A percentile compares a stretch with the other conserved stretches of the same genome.
These are phyloP conservation scores for Andrena praecox DNA, from an alignment of 2,888 invertebrate genomes.

Conservation along the genomic window DNA sequence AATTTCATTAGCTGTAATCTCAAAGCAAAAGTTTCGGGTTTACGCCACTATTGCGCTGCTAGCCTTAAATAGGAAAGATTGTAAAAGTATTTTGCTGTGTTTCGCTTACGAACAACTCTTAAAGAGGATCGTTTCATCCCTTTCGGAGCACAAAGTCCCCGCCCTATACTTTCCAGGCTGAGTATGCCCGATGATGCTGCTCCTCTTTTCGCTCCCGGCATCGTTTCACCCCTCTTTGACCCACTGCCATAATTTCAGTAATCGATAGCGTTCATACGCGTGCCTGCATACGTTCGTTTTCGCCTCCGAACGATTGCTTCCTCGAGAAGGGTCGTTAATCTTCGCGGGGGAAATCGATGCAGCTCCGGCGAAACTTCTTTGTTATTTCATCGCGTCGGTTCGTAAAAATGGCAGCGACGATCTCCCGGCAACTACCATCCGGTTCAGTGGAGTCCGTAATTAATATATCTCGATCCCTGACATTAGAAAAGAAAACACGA, in stretches of 20 bases:
- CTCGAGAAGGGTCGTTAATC: constrained; percentile 64
- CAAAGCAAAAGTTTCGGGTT: too few relatives aligned
- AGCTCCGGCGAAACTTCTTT: constrained; percentile 26
- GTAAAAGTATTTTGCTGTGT: background rate
- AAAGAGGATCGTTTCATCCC: constrained; percentile 55
- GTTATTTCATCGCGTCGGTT: background rate
- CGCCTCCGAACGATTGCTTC: constrained; percentile 59
- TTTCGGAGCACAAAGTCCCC: constrained; percentile 40
- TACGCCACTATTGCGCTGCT: too few relatives aligned
- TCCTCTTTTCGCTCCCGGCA: constrained; percentile 46
- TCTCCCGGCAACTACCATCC: background rate
- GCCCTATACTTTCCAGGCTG: constrained; percentile 42
- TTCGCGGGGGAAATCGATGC: constrained; percentile 12
- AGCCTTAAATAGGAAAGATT: background rate
- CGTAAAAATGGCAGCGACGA: constrained; percentile 11
- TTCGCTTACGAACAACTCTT: constrained; percentile 11
- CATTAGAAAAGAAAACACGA: constrained; percentile 19
- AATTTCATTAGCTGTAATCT: too few relatives aligned
- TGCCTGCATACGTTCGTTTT: constrained; percentile 66
- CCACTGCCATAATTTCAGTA: constrained; percentile 82
- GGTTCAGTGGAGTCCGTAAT: constrained; percentile 9
- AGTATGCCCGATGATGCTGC: constrained; percentile 62
- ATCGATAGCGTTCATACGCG: constrained; percentile 79
- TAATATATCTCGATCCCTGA: constrained; percentile 32
- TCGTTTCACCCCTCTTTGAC: constrained; percentile 70